These are phyloP conservation scores for Galendromus occidentalis DNA, from an alignment of 1,140 invertebrate species.

Conservation along the genomic window DNA sequence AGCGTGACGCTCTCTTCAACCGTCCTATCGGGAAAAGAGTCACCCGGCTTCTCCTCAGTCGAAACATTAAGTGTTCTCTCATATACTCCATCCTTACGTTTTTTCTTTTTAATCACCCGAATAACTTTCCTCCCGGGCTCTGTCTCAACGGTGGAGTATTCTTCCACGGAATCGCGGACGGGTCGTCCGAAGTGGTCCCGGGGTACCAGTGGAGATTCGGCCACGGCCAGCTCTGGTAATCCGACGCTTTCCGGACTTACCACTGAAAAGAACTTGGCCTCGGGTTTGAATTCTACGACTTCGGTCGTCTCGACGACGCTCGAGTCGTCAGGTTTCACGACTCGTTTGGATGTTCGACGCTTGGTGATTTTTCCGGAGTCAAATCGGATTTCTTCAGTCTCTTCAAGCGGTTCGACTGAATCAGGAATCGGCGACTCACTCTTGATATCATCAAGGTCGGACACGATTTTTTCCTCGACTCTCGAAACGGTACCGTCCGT, in stretches of 20 bases:
- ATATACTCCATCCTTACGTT: background rate
- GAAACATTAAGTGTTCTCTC: background rate
- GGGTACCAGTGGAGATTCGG: background rate
- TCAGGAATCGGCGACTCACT: background rate
- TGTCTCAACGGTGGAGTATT: background rate
- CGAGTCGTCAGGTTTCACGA: too few species aligned
- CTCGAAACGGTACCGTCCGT: background rate
- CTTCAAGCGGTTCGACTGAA: background rate
- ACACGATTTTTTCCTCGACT: background rate
- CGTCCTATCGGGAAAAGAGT: background rate
- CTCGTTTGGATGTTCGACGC: background rate
- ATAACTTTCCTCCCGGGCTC: background rate
- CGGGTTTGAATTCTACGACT: background rate
- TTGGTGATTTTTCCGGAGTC: background rate
- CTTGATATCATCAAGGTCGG: background rate
- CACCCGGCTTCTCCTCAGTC: background rate
- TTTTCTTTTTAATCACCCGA: background rate
- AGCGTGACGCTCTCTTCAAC: background rate
- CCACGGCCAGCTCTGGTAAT: background rate
- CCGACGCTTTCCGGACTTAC: background rate
- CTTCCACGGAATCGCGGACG: background rate
- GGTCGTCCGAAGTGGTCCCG: background rate
- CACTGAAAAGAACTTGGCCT: background rate
- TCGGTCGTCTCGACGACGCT: too few species aligned
- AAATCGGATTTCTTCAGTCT: background rate